These are phyloP conservation scores for Corythornis vintsioides DNA, from an alignment of 2,113 vertebrate species.

Conservation along the genomic window DNA sequence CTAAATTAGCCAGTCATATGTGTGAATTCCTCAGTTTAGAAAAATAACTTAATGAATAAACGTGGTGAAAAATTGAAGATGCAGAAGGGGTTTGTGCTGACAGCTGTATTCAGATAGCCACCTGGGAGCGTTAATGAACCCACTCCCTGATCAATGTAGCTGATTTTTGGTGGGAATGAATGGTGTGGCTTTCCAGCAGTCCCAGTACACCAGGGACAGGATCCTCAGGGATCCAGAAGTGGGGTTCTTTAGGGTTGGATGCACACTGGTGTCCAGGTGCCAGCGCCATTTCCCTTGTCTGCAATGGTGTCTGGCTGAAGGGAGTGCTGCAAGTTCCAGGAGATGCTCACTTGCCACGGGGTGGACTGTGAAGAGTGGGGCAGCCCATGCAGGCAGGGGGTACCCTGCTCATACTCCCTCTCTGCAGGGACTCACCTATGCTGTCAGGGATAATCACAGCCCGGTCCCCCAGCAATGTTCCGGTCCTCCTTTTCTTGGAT, in stretches of 20 bases:
- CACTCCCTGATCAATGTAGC: not conserved
- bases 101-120: not conserved
- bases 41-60: conserved; percentile 27
- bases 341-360: not conserved
- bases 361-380: not conserved
- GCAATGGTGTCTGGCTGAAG: fast-evolving
- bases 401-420: fast-evolving
- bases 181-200: not conserved
- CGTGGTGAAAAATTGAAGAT: not conserved
- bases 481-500: not conserved
- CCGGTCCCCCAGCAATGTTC: not conserved
- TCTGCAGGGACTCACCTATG: fast-evolving
- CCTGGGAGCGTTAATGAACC: not conserved
- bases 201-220: not conserved
- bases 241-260: not conserved
- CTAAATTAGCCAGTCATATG: conserved; percentile 2
- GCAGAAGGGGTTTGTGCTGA: not conserved
- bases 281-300: not conserved
- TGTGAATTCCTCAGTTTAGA: not conserved
- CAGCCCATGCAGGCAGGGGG: not conserved
- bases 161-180: not conserved
- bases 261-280: fast-evolving
- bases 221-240: not conserved
- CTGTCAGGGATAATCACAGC: not conserved
- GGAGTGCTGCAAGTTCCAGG: not conserved